Evolutionary conservation across 2,113 vertebrate species (phyloP).

Genomic region (Nycticryphes semicollaris): DNA sequence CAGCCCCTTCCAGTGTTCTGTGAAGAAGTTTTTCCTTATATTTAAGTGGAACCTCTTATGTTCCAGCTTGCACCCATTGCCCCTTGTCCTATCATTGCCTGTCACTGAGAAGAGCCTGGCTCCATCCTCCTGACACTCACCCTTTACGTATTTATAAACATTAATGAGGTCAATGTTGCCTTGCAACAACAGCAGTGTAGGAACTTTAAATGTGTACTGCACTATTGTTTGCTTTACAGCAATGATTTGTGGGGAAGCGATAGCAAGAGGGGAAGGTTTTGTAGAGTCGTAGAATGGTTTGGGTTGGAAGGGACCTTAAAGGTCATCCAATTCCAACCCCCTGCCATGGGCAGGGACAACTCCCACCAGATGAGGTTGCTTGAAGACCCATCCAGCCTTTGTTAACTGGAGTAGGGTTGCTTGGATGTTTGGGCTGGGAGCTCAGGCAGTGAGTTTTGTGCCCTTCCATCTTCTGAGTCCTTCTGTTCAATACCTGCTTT

Average conservation of each 20-base stretch:
- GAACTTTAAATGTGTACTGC: background rate
- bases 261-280: background rate
- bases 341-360: background rate
- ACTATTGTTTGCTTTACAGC: background rate
- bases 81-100: too few species aligned
- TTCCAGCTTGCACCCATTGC: too few species aligned
- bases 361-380: background rate
- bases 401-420: background rate
- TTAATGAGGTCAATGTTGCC: too few species aligned
- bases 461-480: background rate
- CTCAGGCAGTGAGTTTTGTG: background rate
- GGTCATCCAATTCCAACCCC: background rate
- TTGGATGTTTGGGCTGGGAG: background rate
- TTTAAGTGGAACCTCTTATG: too few species aligned
- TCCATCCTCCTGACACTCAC: too few species aligned
- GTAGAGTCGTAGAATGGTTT: background rate
- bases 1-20: too few species aligned
- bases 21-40: too few species aligned
- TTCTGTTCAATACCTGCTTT: background rate
- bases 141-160: too few species aligned
- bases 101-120: too few species aligned
- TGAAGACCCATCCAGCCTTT: background rate
- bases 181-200: background rate
- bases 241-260: background rate
- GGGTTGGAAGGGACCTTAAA: background rate